phyloP scores from a whole-genome alignment of 2,113 vertebrate genomes.

The Rhinoptilus africanus region DNA sequence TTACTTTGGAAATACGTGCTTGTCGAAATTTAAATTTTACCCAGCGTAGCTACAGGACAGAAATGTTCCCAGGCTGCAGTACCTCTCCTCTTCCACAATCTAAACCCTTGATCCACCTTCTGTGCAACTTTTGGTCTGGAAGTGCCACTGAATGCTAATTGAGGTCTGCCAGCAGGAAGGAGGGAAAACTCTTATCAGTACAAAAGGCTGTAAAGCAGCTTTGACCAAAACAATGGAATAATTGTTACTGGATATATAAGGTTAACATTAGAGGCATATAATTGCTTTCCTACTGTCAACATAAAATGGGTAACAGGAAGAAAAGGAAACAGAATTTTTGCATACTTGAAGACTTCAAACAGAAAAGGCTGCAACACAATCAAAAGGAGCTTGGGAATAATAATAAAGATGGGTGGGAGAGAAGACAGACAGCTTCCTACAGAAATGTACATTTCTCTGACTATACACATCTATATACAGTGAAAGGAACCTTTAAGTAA shows the following conservation, averaged over 20 bases:
- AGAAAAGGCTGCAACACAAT: slow-evolving; percentile 18
- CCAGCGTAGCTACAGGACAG: not conserved
- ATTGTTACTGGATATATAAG: not conserved
- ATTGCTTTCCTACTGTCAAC: slow-evolving; percentile 15
- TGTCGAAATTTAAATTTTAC: not conserved
- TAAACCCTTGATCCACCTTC: not conserved
- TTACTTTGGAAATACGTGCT: not conserved
- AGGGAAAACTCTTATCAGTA: not conserved
- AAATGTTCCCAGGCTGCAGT: not conserved
- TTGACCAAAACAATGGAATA: slow-evolving; percentile 12
- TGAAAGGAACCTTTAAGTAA: not conserved
- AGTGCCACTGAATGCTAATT: not conserved
- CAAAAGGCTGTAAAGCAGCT: not conserved
- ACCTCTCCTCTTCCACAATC: not conserved
- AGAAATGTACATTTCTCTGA: not conserved
- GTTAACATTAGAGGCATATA: not conserved
- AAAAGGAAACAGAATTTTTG: slow-evolving; percentile 48
- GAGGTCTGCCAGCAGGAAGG: not conserved
- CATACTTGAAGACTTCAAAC: slow-evolving; percentile 41
- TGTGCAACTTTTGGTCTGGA: not conserved
- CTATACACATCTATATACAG: not conserved
- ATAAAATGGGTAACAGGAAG: slow-evolving; percentile 37
- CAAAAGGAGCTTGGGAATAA: slow-evolving; percentile 3
- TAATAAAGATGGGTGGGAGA: slow-evolving; percentile 8
- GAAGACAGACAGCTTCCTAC: not conserved